A percentile compares a stretch with the other conserved stretches of the same genome.
These are phyloP conservation scores for Drosophila paracracens DNA, from an alignment of 2,888 invertebrate species.

Conservation along the genomic window DNA sequence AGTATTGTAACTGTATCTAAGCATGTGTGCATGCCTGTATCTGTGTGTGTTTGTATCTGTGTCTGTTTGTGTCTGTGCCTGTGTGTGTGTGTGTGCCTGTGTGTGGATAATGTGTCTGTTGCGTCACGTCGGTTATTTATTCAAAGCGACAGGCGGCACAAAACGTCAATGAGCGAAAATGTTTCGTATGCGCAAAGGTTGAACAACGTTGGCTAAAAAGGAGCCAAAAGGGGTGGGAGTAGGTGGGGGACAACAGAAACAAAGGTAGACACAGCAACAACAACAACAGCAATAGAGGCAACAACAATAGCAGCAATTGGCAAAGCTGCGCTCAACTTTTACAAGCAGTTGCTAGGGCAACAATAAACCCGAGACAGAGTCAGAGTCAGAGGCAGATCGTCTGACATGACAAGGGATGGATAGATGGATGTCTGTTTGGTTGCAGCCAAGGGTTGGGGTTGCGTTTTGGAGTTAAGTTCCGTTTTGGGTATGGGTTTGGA, in stretches of 20 bases:
- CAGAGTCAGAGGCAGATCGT: slow-evolving; percentile 14
- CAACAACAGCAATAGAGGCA: slow-evolving; percentile 24
- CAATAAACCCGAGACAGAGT: slow-evolving; percentile 53
- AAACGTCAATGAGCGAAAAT: slow-evolving; percentile 80
- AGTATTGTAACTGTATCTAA: slow-evolving; percentile 52
- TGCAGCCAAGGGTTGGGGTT: slow-evolving; percentile 10
- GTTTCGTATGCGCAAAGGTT: slow-evolving; percentile 65
- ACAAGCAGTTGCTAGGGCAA: slow-evolving; percentile 68
- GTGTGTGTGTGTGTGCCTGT: slow-evolving; percentile 20
- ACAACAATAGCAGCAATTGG: slow-evolving; percentile 37
- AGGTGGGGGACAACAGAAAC: slow-evolving; percentile 29
- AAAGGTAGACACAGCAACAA: slow-evolving; percentile 40
- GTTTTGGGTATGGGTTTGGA: slow-evolving; percentile 18
- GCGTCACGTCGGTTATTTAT: slow-evolving; percentile 79
- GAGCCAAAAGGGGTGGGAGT: background rate
- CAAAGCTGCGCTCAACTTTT: slow-evolving; percentile 56
- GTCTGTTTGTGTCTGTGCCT: slow-evolving; percentile 4
- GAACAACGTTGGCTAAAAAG: slow-evolving; percentile 38
- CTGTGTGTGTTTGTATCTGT: slow-evolving; percentile 3
- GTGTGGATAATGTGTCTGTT: slow-evolving; percentile 72
- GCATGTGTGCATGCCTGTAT: slow-evolving; percentile 3
- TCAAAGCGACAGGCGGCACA: slow-evolving; percentile 81
- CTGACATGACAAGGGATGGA: slow-evolving; percentile 80
- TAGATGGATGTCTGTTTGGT: slow-evolving; percentile 29
- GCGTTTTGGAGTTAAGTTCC: slow-evolving; percentile 18